Conservation (phyloP, 2,888 invertebrate genomes). For the Tanytarsus gracilentus region DNA sequence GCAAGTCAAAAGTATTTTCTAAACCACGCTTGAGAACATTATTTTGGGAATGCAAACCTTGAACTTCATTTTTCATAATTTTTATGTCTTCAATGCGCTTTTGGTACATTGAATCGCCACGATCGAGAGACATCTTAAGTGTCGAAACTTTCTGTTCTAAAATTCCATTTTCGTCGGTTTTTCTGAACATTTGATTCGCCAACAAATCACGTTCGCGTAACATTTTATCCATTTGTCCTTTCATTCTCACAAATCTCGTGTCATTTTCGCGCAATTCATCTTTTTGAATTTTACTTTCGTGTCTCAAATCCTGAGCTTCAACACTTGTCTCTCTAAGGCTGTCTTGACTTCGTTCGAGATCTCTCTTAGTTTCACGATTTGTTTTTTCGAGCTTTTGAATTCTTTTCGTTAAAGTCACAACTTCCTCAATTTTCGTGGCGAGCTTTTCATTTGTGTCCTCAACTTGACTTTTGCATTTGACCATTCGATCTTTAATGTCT, state of each 20-base stretch:
- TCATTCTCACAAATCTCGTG: background rate
- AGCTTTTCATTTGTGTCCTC: background rate
- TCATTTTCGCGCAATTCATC: background rate
- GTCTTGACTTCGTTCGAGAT: background rate
- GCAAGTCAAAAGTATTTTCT: conserved; percentile 52
- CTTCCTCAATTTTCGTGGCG: background rate
- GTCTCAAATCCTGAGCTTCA: background rate
- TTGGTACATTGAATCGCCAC: conserved; percentile 34
- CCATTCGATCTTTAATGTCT: background rate
- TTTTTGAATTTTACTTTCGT: background rate
- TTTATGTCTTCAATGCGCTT: conserved; percentile 56
- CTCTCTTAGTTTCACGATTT: background rate
- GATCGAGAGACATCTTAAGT: background rate
- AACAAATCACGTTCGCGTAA: background rate
- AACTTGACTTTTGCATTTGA: background rate
- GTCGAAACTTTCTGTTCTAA: background rate
- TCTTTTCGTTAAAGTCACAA: background rate
- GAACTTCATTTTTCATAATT: conserved; percentile 55
- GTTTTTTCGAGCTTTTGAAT: background rate
- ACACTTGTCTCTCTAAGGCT: background rate
- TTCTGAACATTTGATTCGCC: background rate
- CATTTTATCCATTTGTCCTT: background rate
- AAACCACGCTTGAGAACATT: conserved; percentile 45
- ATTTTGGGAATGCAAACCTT: conserved; percentile 49
- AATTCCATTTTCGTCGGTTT: conserved; percentile 5